Conservation (phyloP, 2,888 invertebrate genomes). For the Tipula unca region DNA sequence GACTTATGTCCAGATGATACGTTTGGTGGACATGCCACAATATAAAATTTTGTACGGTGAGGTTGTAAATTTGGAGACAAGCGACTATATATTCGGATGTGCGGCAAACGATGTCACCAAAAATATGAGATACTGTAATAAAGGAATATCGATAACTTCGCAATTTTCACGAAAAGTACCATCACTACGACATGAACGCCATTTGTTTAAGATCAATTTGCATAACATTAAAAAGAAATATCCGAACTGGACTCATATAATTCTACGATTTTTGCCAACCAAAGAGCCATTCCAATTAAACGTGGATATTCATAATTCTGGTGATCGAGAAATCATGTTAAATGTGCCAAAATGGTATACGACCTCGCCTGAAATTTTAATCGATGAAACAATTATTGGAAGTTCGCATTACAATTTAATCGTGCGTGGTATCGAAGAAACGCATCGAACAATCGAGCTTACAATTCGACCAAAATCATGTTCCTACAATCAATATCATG, state of each 20-base stretch:
- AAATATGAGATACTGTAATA: slow-evolving; percentile 54
- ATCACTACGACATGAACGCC: slow-evolving; percentile 40
- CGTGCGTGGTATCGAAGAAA: slow-evolving; percentile 47
- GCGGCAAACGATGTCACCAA: slow-evolving; percentile 49
- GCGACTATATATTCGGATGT: slow-evolving; percentile 74
- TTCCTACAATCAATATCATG: slow-evolving; percentile 45
- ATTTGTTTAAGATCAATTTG: slow-evolving; percentile 51
- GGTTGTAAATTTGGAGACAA: slow-evolving; percentile 55
- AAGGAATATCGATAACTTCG: slow-evolving; percentile 43
- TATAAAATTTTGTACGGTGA: slow-evolving; percentile 53
- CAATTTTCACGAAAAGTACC: slow-evolving; percentile 49
- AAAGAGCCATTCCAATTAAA: slow-evolving; percentile 50
- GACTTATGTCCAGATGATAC: slow-evolving; percentile 35
- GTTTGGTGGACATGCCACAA: slow-evolving; percentile 31
- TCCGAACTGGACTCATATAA: slow-evolving; percentile 57
- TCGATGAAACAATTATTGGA: slow-evolving; percentile 48
- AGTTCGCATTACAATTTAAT: slow-evolving; percentile 54
- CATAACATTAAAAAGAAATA: slow-evolving; percentile 49
- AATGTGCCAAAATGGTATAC: slow-evolving; percentile 41
- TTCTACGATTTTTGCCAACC: slow-evolving; percentile 57
- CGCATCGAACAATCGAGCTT: slow-evolving; percentile 54
- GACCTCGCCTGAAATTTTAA: slow-evolving; percentile 38
- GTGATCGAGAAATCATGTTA: slow-evolving; percentile 37
- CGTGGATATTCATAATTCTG: slow-evolving; percentile 53
- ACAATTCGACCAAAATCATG: slow-evolving; percentile 48